Evolutionary conservation across 2,113 vertebrate genomes (phyloP).

Genomic region (Himantopus leucocephalus): DNA sequence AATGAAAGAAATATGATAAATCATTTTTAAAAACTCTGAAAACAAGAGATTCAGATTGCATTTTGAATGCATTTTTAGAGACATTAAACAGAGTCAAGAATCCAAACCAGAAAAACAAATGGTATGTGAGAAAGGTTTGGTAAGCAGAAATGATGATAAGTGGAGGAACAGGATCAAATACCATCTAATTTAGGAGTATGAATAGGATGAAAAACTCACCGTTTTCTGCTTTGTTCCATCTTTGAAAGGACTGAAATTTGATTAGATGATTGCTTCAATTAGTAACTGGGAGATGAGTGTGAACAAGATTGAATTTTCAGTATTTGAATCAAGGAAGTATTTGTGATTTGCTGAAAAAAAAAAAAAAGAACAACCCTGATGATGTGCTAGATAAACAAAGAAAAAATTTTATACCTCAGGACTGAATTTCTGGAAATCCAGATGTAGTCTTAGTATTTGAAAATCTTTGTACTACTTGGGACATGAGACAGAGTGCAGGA

Average conservation of each 20-base stretch:
- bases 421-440: constrained; percentile 36
- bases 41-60: constrained; percentile 20
- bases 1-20: background rate
- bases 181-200: constrained; percentile 28
- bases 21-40: background rate
- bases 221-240: constrained; percentile 6
- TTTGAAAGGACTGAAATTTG: constrained; percentile 36
- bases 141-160: background rate
- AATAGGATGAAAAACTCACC: background rate
- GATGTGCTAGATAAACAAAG: constrained; percentile 68
- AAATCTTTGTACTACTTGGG: background rate
- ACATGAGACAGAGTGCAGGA: background rate
- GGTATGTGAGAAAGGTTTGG: constrained; percentile 60
- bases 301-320: constrained; percentile 27
- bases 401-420: constrained; percentile 58
- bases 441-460: background rate
- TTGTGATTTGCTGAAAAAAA: background rate
- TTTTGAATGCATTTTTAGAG: constrained; percentile 18
- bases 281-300: background rate
- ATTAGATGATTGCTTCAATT: constrained; percentile 24
- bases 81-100: background rate
- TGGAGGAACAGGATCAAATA: constrained; percentile 28
- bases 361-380: background rate
- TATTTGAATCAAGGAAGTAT: constrained; percentile 27
- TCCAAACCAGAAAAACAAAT: constrained; percentile 2